Evolutionary conservation across 1,140 invertebrate genomes (phyloP), one percentile per base, ranked within the genome.

Genomic region (Caenorhabditis remanei): DNA sequence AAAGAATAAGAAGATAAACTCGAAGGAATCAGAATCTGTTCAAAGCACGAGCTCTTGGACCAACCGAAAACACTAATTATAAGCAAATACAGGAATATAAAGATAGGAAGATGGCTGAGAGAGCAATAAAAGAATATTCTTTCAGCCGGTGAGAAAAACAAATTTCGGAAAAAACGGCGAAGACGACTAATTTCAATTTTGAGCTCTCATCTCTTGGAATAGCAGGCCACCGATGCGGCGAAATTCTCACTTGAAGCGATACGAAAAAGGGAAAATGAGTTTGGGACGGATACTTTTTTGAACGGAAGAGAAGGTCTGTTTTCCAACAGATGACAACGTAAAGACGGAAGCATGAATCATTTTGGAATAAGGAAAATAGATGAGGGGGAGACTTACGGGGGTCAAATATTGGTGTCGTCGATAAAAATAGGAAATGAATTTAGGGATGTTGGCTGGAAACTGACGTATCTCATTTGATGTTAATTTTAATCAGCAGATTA

Each of bases 191-290:
- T 79, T 79, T 79, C 71, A 79, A 79, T 50, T 79, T 79, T 50
- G 71, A 79, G 71, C 71, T 50, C 71, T 50, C 71, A 79, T 79
- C 71, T 50, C 71, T 79, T 79, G 46, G 46, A 79, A 79, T 32
- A 79, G n/a, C 71, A 14, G 65, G 65, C 71, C 71, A 79, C 71
- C 71, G 71, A 50, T 14, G 71, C n/a, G 71, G 43, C 71, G 46
- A 79, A 79, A 43, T 79, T 79, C 71, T 50, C n/a, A 50, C 71
- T 79, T 50, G 14, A 14, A 75, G 46, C 71, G 21, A 79, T 71
- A 71, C 65, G 65, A 79, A 50, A 79, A 79, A 48, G 46, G 67
- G 71, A 32, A 79, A 79, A 79, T 50, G 71, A 79, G 46, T 79
- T 79, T 50, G 43, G n/a, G 21, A 40, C 13, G 56, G 61, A 43